Percentiles rank a stretch among this genome's conserved stretches.
These are phyloP conservation scores for Greenwoodochromis staneri DNA, from an alignment of 2,113 vertebrate species.

Conservation along the genomic window DNA sequence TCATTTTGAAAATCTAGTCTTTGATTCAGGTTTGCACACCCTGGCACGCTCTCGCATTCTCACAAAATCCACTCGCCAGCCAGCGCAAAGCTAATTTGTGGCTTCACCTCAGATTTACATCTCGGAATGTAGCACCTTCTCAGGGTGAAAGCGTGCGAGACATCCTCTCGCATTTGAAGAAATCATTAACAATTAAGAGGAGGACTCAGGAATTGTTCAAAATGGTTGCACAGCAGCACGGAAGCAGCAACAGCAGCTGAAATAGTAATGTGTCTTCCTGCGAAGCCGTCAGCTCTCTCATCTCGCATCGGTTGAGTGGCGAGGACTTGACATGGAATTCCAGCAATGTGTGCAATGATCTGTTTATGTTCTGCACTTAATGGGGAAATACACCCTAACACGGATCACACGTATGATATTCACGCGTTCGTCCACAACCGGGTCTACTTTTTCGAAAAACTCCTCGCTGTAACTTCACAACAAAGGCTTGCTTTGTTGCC, in stretches of 20 bases:
- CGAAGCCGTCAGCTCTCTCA: conserved; percentile 40
- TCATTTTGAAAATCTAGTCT: conserved; percentile 34
- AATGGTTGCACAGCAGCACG: conserved; percentile 34
- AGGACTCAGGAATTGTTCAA: conserved; percentile 8
- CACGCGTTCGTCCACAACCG: neutral
- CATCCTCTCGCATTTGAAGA: conserved; percentile 57
- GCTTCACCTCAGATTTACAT: conserved; percentile 45
- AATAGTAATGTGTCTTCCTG: conserved; percentile 55
- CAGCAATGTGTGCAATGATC: neutral
- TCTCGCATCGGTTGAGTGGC: conserved; percentile 17
- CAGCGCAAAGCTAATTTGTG: conserved; percentile 22
- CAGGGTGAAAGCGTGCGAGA: neutral
- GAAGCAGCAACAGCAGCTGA: conserved; percentile 34
- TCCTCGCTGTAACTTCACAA: neutral
- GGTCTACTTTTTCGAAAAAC: neutral
- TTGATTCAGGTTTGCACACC: conserved; percentile 28
- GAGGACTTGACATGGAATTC: conserved; percentile 24
- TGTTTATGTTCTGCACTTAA: neutral
- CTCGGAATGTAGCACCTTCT: conserved; percentile 33
- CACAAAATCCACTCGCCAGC: conserved; percentile 8
- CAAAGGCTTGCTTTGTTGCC: neutral
- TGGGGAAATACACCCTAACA: neutral
- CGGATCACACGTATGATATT: neutral
- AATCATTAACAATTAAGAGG: conserved; percentile 68
- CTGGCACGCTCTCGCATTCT: conserved; percentile 14